Conservation (phyloP, 53 echinoderm and acorn worm genomes). For the Glandiceps talaboti region DNA sequence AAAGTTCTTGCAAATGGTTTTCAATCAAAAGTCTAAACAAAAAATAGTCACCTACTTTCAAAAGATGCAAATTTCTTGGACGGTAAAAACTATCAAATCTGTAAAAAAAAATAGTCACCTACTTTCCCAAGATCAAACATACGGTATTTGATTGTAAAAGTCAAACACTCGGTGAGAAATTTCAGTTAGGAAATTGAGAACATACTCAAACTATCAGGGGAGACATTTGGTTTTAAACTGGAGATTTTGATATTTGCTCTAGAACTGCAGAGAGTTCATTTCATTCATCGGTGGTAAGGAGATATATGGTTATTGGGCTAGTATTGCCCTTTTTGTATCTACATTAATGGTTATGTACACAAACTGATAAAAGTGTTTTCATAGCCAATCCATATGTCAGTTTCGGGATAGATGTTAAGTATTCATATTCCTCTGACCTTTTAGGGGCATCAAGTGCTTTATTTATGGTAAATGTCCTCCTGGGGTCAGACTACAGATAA, state of each 20-base stretch:
- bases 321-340: background rate
- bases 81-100: no score
- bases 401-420: background rate
- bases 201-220: background rate
- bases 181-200: background rate
- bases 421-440: background rate
- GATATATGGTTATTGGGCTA: background rate
- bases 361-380: background rate
- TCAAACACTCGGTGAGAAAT: no score
- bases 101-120: no score
- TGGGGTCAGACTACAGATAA: background rate
- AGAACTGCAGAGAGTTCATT: background rate
- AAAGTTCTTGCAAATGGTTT: no score
- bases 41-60: no score
- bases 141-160: no score
- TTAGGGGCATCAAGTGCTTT: background rate
- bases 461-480: background rate
- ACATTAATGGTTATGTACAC: background rate
- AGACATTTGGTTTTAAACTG: background rate
- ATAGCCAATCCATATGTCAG: background rate
- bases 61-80: no score
- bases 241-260: background rate
- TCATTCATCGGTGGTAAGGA: background rate
- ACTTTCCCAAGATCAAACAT: no score
- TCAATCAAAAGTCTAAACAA: no score